phyloP scores from a whole-genome alignment of 2,797 vertebrate species.

The Oreortyx pictus region DNA sequence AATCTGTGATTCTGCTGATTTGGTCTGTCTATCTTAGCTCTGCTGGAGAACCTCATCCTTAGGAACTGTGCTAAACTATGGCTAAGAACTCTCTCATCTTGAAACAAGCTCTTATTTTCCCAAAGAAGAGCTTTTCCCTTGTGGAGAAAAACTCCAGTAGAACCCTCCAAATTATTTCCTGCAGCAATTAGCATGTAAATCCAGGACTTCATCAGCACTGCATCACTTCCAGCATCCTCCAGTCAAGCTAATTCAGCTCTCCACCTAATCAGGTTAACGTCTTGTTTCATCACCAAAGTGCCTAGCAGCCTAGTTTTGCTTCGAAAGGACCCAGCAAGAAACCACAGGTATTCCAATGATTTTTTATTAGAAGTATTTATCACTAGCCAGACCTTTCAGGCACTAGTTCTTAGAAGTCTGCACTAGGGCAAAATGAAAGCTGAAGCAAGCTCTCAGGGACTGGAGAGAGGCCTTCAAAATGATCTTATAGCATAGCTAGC shows the following conservation, averaged over 20 bases:
- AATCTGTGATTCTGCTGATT: background rate
- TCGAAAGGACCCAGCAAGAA: conserved; percentile 10
- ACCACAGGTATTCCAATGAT: background rate
- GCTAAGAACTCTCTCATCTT: fast-evolving
- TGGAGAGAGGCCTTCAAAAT: background rate
- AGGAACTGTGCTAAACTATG: background rate
- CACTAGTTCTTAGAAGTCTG: background rate
- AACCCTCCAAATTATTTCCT: background rate
- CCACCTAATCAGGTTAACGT: background rate
- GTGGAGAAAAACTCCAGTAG: background rate
- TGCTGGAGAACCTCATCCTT: background rate
- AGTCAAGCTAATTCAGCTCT: background rate
- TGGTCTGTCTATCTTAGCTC: background rate
- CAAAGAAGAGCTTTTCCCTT: fast-evolving
- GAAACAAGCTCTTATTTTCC: background rate
- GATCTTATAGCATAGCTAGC: background rate
- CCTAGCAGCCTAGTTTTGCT: background rate
- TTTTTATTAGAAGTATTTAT: background rate
- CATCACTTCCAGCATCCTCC: background rate
- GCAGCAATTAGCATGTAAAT: background rate
- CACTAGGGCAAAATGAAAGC: background rate
- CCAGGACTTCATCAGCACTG: background rate
- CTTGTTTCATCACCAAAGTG: conserved; percentile 4
- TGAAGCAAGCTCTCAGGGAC: background rate
- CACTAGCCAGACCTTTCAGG: background rate